Conservation (phyloP, 1,140 invertebrate genomes). For the Liolophura sinensis region DNA sequence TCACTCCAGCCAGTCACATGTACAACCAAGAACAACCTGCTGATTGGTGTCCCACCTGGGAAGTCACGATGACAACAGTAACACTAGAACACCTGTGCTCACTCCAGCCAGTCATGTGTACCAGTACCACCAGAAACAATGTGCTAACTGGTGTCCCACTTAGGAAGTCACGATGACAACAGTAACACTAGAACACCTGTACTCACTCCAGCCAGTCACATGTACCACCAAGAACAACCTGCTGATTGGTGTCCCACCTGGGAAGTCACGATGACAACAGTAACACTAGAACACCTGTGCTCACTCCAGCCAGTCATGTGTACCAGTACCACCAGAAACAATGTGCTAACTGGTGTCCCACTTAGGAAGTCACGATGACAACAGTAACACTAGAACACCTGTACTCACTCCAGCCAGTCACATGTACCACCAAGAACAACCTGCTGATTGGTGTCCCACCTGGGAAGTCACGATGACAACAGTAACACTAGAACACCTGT, state of each 20-base stretch:
- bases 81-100: constrained; percentile 75
- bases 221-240: constrained; percentile 95
- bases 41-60: constrained; percentile 67
- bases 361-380: no score
- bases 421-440: constrained; percentile 93
- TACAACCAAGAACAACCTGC: constrained; percentile 91
- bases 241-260: constrained; percentile 68
- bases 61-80: no score
- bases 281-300: constrained; percentile 72
- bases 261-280: no score
- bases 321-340: constrained; percentile 91
- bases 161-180: no score
- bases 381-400: constrained; percentile 67
- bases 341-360: constrained; percentile 66
- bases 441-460: constrained; percentile 72
- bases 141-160: constrained; percentile 62
- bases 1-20: constrained; percentile 79
- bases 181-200: constrained; percentile 69
- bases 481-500: constrained; percentile 70
- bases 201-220: constrained; percentile 74
- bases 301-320: no score
- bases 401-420: constrained; percentile 74
- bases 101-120: no score
- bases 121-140: constrained; percentile 93
- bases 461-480: no score